These are phyloP conservation scores for Craseonycteris thonglongyai DNA, from an alignment of 2,113 vertebrate species.

Conservation along the genomic window DNA sequence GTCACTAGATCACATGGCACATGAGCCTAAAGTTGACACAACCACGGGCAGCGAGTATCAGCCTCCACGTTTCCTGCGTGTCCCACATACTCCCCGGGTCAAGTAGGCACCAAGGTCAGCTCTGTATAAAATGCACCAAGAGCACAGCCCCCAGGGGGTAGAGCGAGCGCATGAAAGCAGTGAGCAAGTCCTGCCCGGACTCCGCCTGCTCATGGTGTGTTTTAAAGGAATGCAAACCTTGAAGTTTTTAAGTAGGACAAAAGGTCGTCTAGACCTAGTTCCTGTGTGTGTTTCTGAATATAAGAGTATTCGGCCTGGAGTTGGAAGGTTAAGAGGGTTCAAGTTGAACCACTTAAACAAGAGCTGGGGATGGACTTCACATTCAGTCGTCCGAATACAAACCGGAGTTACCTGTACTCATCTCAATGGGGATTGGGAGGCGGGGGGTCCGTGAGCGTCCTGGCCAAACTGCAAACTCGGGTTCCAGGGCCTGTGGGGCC, in stretches of 20 bases:
- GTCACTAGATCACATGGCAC: neutral
- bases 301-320: neutral
- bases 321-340: neutral
- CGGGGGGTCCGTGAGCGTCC: neutral
- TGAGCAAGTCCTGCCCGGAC: fast-evolving
- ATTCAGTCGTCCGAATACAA: neutral
- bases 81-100: neutral
- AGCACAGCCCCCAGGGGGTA: neutral
- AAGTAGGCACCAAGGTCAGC: neutral
- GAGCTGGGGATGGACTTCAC: neutral
- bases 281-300: neutral
- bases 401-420: neutral
- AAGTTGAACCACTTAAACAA: neutral
- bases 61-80: neutral
- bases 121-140: neutral
- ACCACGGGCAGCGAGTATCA: neutral
- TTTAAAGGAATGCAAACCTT: neutral
- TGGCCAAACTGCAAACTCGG: neutral
- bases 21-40: neutral
- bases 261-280: neutral
- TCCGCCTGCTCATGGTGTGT: neutral
- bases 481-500: neutral
- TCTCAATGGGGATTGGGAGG: neutral
- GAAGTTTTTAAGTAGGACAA: neutral
- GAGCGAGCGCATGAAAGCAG: neutral